phyloP scores from a whole-genome alignment of 2,113 vertebrate species.

The Oryctolagus cuniculus region mOryCun1.1 NC_091439.1:88477501-88478000 shows the following conservation, averaged over 20 bases:
- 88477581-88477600: background rate
- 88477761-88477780: background rate
- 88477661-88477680: background rate
- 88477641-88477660: background rate
- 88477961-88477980: too few relatives aligned
- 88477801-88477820: background rate
- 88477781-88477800: background rate
- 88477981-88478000: too few relatives aligned
- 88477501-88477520: background rate
- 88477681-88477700: background rate
- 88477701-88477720: background rate
- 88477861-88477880: background rate
- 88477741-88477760: background rate
- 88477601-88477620: background rate
- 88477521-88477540: background rate
- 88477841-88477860: background rate
- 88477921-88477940: too few relatives aligned
- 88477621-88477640: background rate
- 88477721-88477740: background rate
- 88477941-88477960: too few relatives aligned
- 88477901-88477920: too few relatives aligned
- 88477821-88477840: background rate
- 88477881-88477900: too few relatives aligned
- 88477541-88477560: background rate
- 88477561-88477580: background rate